These are phyloP conservation scores for Drosophila silvestris DNA, from an alignment of 2,888 invertebrate genomes.

Conservation along the genomic window DNA sequence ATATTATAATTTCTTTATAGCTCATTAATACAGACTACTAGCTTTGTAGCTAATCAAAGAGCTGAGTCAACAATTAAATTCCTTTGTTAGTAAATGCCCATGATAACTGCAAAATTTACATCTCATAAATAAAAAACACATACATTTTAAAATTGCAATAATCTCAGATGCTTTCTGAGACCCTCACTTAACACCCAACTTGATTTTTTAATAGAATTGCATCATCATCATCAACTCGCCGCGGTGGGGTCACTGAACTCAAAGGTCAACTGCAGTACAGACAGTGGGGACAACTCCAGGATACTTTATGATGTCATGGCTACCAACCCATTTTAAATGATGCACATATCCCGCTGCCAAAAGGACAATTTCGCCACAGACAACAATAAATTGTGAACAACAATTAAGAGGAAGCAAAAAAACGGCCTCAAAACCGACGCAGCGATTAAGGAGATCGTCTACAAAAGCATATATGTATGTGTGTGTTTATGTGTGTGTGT, in stretches of 20 bases:
- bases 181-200: neutral
- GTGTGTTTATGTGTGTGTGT: neutral
- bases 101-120: neutral
- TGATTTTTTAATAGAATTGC: conserved; percentile 38
- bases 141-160: neutral
- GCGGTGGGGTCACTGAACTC: conserved; percentile 60
- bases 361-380: conserved; percentile 24
- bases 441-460: conserved; percentile 30
- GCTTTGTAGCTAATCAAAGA: no score
- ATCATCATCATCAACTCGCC: conserved; percentile 42
- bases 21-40: neutral
- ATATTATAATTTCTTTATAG: neutral
- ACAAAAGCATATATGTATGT: conserved; percentile 18
- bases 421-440: conserved; percentile 3
- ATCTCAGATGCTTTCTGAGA: neutral
- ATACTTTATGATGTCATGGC: conserved; percentile 68
- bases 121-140: neutral
- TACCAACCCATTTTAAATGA: conserved; percentile 25
- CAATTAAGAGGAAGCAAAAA: conserved; percentile 40
- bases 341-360: conserved; percentile 32
- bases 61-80: neutral
- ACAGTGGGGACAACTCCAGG: conserved; percentile 21
- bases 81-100: neutral
- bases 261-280: conserved; percentile 67
- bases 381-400: conserved; percentile 25